Evolutionary conservation across 2,113 vertebrate genomes (phyloP), one percentile per base, ranked within the genome.

Genomic region (Mormyrus lacerda): DNA sequence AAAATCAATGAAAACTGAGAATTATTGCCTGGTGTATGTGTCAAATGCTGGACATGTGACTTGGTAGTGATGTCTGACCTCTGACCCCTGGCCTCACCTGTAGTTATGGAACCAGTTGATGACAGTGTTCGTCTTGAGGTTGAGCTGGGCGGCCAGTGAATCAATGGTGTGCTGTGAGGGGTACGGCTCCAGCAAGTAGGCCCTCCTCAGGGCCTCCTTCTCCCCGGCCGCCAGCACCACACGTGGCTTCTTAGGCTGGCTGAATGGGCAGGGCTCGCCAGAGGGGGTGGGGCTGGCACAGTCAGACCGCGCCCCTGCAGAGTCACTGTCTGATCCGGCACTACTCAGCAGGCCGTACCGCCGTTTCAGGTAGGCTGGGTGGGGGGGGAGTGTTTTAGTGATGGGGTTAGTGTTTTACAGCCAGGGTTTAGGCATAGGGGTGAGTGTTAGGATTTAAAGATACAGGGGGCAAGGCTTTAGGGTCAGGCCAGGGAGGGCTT

Each of bases 91-190:
- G 35, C 92, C 94, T 93, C 92, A 97, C 98, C 98, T 98, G 97
- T 99, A 99, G 94, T 99, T 99, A 94, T 99, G 98, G 94, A 99
- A 99, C 98, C 98, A 99, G 95, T 99, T 99, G 96, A 99, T 99
- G 94, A 99, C 98, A 0, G 98, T 99, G 96, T 99, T 99, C 92
- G 98, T 99, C 94, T 98, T 98, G 90, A 99, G 98, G 93, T 97
- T 97, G 91, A 99, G 98, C 93, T 98, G 97, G 82, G 97, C 95
- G 21, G 98, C 98, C 44, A 99, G 96, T 89, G 97, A 94, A 94
- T 99, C 98, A 0, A 99, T 99, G 92, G 98, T 99, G 94, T 98
- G 97, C 93, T 99, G 98, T 2, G 98, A 99, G 2, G 98, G 98
- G 94, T 99, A 99, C 1, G 98, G 98, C 91, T 99, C 98, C 92